phyloP scores from a whole-genome alignment of 2,797 vertebrate species.

The Danio jaintianensis region DNA sequence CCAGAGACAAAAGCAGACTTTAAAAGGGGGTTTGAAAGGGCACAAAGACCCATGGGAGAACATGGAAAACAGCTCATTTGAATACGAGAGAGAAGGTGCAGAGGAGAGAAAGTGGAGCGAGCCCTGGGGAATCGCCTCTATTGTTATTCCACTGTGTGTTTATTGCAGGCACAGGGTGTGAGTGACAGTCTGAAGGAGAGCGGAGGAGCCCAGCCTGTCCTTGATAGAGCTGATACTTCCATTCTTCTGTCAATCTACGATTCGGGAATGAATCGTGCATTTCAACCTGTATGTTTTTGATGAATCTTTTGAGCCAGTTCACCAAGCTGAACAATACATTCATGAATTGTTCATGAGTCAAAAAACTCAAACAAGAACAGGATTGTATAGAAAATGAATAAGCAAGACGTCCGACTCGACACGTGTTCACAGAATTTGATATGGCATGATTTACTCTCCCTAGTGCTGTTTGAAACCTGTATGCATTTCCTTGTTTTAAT shows the following conservation, averaged over 20 bases:
- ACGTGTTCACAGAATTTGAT: no score
- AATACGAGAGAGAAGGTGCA: slow-evolving; percentile 25
- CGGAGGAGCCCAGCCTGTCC: background rate
- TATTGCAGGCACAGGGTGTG: slow-evolving; percentile 19
- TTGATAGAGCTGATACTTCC: background rate
- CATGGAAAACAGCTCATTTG: slow-evolving; percentile 34
- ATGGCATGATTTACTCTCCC: no score
- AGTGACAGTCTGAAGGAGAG: slow-evolving; percentile 19
- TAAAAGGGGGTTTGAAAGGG: slow-evolving; percentile 42
- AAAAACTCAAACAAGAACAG: background rate
- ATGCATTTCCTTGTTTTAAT: no score
- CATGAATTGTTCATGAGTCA: background rate
- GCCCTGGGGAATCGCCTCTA: slow-evolving; percentile 27
- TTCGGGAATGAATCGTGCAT: background rate
- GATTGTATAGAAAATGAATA: background rate
- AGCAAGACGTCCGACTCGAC: no score
- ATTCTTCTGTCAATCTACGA: background rate
- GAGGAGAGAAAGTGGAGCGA: background rate
- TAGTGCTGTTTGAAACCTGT: no score
- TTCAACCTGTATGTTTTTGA: background rate
- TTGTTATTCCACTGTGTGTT: slow-evolving; percentile 48
- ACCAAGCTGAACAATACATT: background rate
- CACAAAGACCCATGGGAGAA: slow-evolving; percentile 8
- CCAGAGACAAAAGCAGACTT: slow-evolving; percentile 34
- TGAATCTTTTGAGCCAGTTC: background rate